Percentiles rank a stretch among this genome's conserved stretches.
These are phyloP conservation scores for Drosophila triauraria DNA, from an alignment of 1,140 invertebrate species.

Conservation along the genomic window DNA sequence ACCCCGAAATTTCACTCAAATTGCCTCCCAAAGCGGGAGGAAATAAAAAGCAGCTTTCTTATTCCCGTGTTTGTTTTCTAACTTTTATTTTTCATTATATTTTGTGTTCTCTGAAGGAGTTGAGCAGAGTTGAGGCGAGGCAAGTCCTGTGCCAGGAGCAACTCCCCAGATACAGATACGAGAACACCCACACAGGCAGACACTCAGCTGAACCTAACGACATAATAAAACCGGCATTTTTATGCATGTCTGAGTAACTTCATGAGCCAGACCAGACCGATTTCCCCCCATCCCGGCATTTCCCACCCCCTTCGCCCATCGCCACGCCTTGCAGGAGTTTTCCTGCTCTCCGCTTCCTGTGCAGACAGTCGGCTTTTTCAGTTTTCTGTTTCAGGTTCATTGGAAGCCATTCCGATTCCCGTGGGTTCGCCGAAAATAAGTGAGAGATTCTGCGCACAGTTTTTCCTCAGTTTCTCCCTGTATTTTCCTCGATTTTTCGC, in stretches of 20 bases:
- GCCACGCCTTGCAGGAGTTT: constrained; percentile 55
- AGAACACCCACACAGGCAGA: constrained; percentile 41
- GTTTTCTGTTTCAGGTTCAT: constrained; percentile 76
- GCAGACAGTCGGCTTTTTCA: constrained; percentile 56
- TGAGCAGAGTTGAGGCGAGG: not conserved
- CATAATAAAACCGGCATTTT: constrained; percentile 83
- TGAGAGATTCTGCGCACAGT: constrained; percentile 57
- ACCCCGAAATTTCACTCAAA: constrained; percentile 42
- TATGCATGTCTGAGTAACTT: constrained; percentile 83
- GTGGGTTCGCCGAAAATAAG: constrained; percentile 41
- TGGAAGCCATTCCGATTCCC: constrained; percentile 57
- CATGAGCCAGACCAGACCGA: constrained; percentile 72
- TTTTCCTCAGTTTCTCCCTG: constrained; percentile 21
- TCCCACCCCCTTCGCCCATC: not conserved
- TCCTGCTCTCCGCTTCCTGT: constrained; percentile 42
- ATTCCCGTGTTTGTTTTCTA: constrained; percentile 14
- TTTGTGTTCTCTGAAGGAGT: not conserved
- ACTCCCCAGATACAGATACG: constrained; percentile 36
- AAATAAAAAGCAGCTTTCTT: constrained; percentile 49
- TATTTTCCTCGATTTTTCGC: constrained; percentile 1
- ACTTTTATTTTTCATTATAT: constrained; percentile 4
- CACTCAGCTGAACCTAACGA: constrained; percentile 61
- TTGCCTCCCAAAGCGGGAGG: constrained; percentile 34
- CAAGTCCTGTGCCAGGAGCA: constrained; percentile 46
- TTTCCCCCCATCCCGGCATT: constrained; percentile 15